Evolutionary conservation across 2,888 invertebrate species (phyloP), one percentile per base, ranked within the genome.

Genomic region (Cabera pusaria): DNA sequence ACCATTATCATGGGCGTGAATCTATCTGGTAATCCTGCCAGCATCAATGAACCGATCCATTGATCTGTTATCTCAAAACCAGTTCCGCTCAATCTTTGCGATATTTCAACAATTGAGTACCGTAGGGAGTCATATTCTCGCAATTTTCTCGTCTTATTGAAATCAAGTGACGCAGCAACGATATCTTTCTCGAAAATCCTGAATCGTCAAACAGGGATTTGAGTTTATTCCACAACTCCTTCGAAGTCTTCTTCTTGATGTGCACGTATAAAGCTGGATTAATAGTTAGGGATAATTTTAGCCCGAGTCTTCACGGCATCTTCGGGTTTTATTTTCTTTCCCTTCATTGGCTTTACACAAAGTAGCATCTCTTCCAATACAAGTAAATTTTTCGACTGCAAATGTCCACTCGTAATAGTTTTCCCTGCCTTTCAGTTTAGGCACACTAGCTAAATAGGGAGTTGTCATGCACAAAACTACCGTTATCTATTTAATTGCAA

Each of bases 1-100:
- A 42, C 46, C 46, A 46, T 39, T 2, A 46, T 42, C 46, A 42
- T 39, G 0, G 40, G 40, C 0, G 21, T 6, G 14, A 9, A 37
- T 2, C 23, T 21, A 7, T 37, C 37, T 0, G 37, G 9, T 1
- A 42, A 25, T 19, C 42, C 42, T 0, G 46, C 38, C 0, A 46
- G 6, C 4, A 46, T 4, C 11, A 46, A 18, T 0, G 27, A 42
- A 1, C 37, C 44, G 5, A 31, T 27, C 44, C 39, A 37, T 5
- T 37, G 22, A 6, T 37, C 42, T 12, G 11, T 37, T 5, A 44
- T 36, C 1, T 36, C 18, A 9, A 44, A 44, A 1, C 39, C 39
- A 0, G 35, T 36, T 20, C 39, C 39, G 0, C 7, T 17, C 1
- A 45, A 7, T 10, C 31, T 45, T 7, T 41, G 45, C 3, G 28